Percentiles rank a stretch among this genome's conserved stretches.
phyloP scores from a whole-genome alignment of 2,888 invertebrate species.

The Parelbella ahira region DNA sequence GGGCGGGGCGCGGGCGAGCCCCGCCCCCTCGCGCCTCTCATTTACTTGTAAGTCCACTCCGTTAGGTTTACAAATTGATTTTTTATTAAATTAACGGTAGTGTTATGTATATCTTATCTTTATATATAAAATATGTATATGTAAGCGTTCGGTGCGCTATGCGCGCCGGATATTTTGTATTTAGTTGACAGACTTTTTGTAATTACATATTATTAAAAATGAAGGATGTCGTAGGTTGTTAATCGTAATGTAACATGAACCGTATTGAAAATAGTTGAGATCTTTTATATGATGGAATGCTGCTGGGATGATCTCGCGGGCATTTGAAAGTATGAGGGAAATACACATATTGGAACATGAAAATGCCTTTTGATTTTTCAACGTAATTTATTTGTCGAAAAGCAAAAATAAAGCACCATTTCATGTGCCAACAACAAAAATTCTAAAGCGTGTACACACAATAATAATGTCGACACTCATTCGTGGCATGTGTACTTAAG shows the following conservation, averaged over 20 bases:
- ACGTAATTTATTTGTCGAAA: slow-evolving; percentile 2
- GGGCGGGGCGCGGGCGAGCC: slow-evolving; percentile 29
- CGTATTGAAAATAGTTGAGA: slow-evolving; percentile 57
- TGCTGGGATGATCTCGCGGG: slow-evolving; percentile 71
- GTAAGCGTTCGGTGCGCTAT: slow-evolving; percentile 70
- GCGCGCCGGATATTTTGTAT: slow-evolving; percentile 68
- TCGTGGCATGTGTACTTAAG: too few relatives aligned
- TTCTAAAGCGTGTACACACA: too few relatives aligned
- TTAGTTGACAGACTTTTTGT: slow-evolving; percentile 76
- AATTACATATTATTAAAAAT: slow-evolving; percentile 68
- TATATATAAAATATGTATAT: slow-evolving; percentile 64
- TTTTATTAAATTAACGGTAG: slow-evolving; percentile 67
- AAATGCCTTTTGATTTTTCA: slow-evolving; percentile 41
- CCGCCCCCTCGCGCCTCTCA: slow-evolving; percentile 38
- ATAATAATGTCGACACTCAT: too few relatives aligned
- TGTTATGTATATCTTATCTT: slow-evolving; percentile 63
- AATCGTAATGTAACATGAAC: slow-evolving; percentile 60
- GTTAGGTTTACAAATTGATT: slow-evolving; percentile 52
- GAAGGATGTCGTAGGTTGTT: slow-evolving; percentile 60
- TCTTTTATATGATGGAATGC: slow-evolving; percentile 76
- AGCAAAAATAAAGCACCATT: slow-evolving; percentile 2
- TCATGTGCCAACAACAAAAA: too few relatives aligned
- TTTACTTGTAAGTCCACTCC: slow-evolving; percentile 44
- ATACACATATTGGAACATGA: slow-evolving; percentile 75
- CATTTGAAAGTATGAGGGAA: slow-evolving; percentile 58